Conservation (phyloP, 2,888 invertebrate species). For the Euplagia quadripunctaria region DNA sequence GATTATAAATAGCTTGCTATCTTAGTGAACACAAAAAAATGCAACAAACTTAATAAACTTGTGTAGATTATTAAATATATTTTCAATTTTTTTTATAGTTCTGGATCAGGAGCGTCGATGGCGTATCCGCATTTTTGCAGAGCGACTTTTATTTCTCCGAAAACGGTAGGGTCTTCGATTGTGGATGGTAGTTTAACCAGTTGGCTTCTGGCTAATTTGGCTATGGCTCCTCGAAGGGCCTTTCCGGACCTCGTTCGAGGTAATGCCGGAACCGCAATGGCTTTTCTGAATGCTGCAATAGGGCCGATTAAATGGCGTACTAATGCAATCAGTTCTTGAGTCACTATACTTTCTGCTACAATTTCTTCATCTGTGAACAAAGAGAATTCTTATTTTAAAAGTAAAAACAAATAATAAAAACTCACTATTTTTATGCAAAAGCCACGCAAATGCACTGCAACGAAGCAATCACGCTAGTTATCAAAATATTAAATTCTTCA, state of each 20-base stretch:
- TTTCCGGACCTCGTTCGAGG: constrained; percentile 94
- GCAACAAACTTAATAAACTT: background rate
- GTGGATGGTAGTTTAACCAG: constrained; percentile 93
- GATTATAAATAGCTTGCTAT: constrained; percentile 28
- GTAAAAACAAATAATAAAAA: too few species aligned
- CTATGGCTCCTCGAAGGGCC: constrained; percentile 92
- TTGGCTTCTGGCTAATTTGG: constrained; percentile 94
- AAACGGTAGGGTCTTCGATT: constrained; percentile 95
- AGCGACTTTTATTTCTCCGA: constrained; percentile 91
- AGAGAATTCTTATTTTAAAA: background rate
- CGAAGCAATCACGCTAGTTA: too few species aligned
- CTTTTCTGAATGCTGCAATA: constrained; percentile 95
- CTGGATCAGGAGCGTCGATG: constrained; percentile 90
- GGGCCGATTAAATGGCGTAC: constrained; percentile 91
- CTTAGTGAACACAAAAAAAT: constrained; percentile 33
- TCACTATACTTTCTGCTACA: constrained; percentile 77
- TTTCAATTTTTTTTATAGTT: constrained; percentile 56
- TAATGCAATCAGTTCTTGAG: constrained; percentile 78
- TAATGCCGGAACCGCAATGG: constrained; percentile 92
- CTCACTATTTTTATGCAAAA: too few species aligned
- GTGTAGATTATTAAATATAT: background rate
- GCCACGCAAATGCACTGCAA: too few species aligned
- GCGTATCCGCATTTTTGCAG: constrained; percentile 93
- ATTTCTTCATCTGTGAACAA: constrained; percentile 78
- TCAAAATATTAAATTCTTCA: too few species aligned